Base-by-base conservation (phyloP, 2,797 vertebrate genomes). In the Synanceia verrucosa region DNA sequence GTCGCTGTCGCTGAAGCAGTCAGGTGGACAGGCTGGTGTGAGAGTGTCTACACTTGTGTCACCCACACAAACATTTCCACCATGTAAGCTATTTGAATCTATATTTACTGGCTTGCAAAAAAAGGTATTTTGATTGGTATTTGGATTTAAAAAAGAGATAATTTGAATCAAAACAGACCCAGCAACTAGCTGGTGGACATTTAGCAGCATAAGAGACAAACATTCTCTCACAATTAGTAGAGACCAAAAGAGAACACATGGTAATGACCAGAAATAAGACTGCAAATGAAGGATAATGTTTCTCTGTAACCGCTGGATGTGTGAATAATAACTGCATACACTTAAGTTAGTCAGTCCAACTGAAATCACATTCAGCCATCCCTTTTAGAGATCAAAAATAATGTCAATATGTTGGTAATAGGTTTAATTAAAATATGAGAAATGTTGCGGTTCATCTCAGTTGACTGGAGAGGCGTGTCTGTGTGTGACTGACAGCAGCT, bases 1-100 rank as follows among this genome's bases (percentile, higher is more conserved):
- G 58, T 33, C 10, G 12, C 48, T 50, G 58, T 33, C 10, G 12
- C 70, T 36, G 73, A 41, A 50, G 71, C 50, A 71, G 56, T 68
- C 60, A 71, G 68, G 41, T 71, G 73, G 76, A 86, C 76, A 53
- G 67, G 72, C 46, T 70, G 67, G 43, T 39, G 37, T 16, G 37
- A 51, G 63, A 48, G 64, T 65, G 65, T 65, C 31, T 78, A 61
- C 72, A 67, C 71, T 56, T 76, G 72, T 62, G 63, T 53, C 60
- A 50, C 53, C 53, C 60, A n/a, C 41, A 41, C 36, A 46, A 28
- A 64, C 12, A 73, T 5, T 71, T 55, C 36, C 60, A 51, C 33
- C 28, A 29, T 28, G 37, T 56, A 19, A 50, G 13, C n/a, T 41
- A 50, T 57, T 65, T 56, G 12, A 24, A 53, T 44, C 31, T 19